Evolutionary conservation across 2,113 vertebrate species (phyloP), one percentile per base, ranked within the genome.

Genomic region (Aphyosemion australe): DNA sequence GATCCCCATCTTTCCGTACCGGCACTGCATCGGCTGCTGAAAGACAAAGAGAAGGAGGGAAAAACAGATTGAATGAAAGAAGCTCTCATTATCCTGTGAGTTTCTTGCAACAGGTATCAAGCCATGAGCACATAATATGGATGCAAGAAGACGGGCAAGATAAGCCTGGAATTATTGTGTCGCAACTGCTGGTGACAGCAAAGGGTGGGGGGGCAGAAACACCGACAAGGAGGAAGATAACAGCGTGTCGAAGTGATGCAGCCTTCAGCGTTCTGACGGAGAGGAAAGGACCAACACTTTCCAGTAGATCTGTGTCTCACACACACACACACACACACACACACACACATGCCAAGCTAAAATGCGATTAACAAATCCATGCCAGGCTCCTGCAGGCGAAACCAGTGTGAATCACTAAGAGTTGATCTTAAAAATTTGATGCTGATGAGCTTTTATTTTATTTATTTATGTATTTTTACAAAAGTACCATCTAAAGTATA

Each of bases 1-100:
- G 92, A 89, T 94, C 92, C 50, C 92, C 93, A 83, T 93, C 92
- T 86, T 92, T 93, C 78, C 80, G 90, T 53, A 92, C 92, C 15
- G 92, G 91, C 81, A 93, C 91, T 37, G 92, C 91, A 57, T 93
- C 92, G 61, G 71, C 89, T 72, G 91, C 92, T 92, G 83, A 79
- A 64, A 81, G 39, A 19, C 5, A 84, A 6, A 83, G 41, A 76
- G 16, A 65, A 50, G 58, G 18, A 5, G 19, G 47, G 18, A 26
- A 26, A n/a, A 26, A 26, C 26, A 26, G 26, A 26, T 67, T 72
- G 18, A 65, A 43, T 69, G 32, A 47, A 39, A 70, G 49, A 14
- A 61, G 1, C 10, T 11, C 54, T 60, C 0, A 68, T 69, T 65
- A 65, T 79, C 52, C 34, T 49, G 0, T 43, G 37, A 0, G 50